Base-by-base conservation (phyloP, 2,113 vertebrate species). In the Rhinopithecus roxellana region DNA sequence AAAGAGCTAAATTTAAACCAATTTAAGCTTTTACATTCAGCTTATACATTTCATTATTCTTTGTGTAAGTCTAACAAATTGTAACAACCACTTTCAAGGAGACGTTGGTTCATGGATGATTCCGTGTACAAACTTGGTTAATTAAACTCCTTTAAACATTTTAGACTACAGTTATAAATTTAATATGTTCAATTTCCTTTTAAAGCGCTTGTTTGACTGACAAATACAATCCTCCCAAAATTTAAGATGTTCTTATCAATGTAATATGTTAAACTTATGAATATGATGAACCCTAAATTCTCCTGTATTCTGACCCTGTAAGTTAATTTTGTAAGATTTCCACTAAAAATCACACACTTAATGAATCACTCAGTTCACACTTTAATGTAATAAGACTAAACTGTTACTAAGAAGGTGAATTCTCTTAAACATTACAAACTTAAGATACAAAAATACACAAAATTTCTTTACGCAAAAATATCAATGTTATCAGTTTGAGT, bases 91-190 rank as follows among this genome's bases (percentile, higher is more conserved):
- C 72, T 61, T 94, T 84, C 94, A 96, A 72, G 77, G 69, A 79
- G n/a, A 75, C n/a, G 93, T 96, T 96, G 94, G 95, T 97, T 96
- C 57, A 92, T 8, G 14, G 80, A 88, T 64, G 78, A 61, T 67
- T 81, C 78, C 72, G 89, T 95, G 95, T 93, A 92, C 93, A 96
- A 93, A 93, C 59, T 67, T 96, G 67, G 89, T 80, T 93, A 96
- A 96, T 93, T 97, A 93, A 93, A 89, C 55, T 72, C 78, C 52
- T 96, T 95, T 85, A 89, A 97, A 97, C 20, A 52, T 95, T 93
- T 98, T 96, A 95, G 95, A 57, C 40, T 81, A 38, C 14, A 85
- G 74, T 89, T 91, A 82, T 69, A 97, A 85, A 95, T 85, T 72
- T 61, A 86, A 82, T 69, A 78, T 82, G 23, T 59, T 79, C 94